Evolutionary conservation across 2,888 invertebrate species (phyloP), one percentile per base, ranked within the genome.

Genomic region (Cotesia congregata): DNA sequence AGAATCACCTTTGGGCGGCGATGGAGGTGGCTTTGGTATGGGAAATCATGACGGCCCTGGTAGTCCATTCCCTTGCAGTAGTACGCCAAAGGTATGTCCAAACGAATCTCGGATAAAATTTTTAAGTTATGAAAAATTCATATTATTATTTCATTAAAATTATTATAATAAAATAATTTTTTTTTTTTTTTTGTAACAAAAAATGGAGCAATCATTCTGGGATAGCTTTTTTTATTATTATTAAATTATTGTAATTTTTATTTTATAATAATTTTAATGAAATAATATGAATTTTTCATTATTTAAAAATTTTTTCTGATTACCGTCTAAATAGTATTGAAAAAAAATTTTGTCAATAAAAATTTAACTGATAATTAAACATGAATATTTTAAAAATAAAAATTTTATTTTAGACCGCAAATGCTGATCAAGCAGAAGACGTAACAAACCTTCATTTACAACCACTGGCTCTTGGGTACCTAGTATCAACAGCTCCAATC

Each of bases 381-480:
- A 72, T 20, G 50, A 41, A 62, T n/a, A 39, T 64, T 6, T 67
- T n/a, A 15, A 40, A 64, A 75, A 9, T 67, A 38, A 0, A 9
- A 60, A 4, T 7, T 61, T 20, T 65, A 41, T 15, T 40, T 76
- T 90, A 86, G 92, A 91, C 84, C 90, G 91, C 83, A 90, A 91
- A 83, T 83, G 88, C 81, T 83, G 91, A 83, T 85, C 90, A 85
- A 83, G 88, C 83, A 78, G 95, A 95, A 89, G 93, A 96, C 90
- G 95, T 96, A 78, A 96, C 97, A 67, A 94, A 96, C 59, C 92
- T 99, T 78, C 93, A 98, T 83, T 98, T 99, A 90, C 99, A 99
- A 91, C 99, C 99, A 7, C 92, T 99, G 82, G 99, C 99, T 75
- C 93, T 99, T 85, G 99, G 99, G 75, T 99, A 98, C 91, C 93